Percentiles rank a stretch among this genome's conserved stretches.
Conservation (phyloP, 2,888 invertebrate genomes). For the Agrochola litura region DNA sequence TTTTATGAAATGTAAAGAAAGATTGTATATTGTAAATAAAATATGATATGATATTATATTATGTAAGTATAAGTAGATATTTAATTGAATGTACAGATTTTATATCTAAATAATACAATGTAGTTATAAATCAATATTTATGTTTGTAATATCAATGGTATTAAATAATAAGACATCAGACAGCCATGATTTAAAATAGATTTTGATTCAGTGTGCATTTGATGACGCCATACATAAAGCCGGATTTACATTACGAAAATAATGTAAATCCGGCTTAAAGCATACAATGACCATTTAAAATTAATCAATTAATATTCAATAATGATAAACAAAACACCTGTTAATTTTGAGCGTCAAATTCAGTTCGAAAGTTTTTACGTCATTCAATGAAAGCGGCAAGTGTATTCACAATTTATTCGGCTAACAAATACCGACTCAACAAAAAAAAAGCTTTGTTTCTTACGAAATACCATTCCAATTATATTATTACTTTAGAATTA, state of each 20-base stretch:
- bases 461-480: background rate
- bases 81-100: constrained; percentile 47
- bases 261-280: background rate
- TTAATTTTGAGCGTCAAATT: background rate
- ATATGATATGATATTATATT: constrained; percentile 27
- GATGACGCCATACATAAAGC: background rate
- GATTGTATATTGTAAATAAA: constrained; percentile 47
- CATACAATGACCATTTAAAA: background rate
- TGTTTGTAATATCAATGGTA: constrained; percentile 15
- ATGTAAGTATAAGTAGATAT: constrained; percentile 31
- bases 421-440: too few species aligned
- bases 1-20: constrained; percentile 20
- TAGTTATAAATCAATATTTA: constrained; percentile 7
- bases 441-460: too few species aligned
- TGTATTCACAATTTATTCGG: background rate
- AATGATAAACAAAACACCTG: background rate
- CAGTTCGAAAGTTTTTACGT: background rate
- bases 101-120: constrained; percentile 15
- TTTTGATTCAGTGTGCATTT: background rate
- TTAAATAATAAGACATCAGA: constrained; percentile 12
- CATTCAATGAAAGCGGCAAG: too few species aligned
- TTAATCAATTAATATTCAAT: background rate
- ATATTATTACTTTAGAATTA: background rate
- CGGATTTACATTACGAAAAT: too few species aligned
- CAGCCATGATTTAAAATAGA: background rate